These are phyloP conservation scores for Coelogynopora nodosa DNA, from an alignment of 2,888 invertebrate genomes.

Conservation along the genomic window DNA sequence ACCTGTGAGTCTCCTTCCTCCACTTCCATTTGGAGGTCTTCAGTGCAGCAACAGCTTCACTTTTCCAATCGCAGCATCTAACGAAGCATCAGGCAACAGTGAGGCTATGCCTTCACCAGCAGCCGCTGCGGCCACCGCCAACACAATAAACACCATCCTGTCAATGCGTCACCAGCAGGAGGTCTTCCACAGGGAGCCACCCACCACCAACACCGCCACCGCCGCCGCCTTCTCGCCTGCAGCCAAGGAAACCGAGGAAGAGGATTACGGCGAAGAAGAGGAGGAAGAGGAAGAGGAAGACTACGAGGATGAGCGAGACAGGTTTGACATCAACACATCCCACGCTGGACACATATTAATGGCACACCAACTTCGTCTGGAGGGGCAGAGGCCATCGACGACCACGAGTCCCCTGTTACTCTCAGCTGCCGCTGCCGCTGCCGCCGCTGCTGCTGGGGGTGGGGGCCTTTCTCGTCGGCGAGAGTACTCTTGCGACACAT, in stretches of 20 bases:
- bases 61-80: background rate
- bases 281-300: background rate
- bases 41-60: background rate
- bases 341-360: too few relatives aligned
- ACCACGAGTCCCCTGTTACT: background rate
- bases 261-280: background rate
- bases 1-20: background rate
- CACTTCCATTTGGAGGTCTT: background rate
- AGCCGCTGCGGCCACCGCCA: background rate
- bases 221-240: background rate
- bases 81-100: background rate
- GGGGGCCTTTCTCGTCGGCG: background rate
- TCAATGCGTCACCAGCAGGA: too few relatives aligned
- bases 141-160: too few relatives aligned
- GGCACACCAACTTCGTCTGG: background rate
- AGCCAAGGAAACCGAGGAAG: background rate
- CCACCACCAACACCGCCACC: background rate
- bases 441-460: background rate
- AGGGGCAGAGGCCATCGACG: background rate
- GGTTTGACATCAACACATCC: background rate
- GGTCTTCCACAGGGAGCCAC: background rate
- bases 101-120: background rate
- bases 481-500: slow-evolving; percentile 1
- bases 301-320: background rate
- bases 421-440: background rate